These are phyloP conservation scores for Lathamus discolor DNA, from an alignment of 2,113 vertebrate genomes.

Conservation along the genomic window DNA sequence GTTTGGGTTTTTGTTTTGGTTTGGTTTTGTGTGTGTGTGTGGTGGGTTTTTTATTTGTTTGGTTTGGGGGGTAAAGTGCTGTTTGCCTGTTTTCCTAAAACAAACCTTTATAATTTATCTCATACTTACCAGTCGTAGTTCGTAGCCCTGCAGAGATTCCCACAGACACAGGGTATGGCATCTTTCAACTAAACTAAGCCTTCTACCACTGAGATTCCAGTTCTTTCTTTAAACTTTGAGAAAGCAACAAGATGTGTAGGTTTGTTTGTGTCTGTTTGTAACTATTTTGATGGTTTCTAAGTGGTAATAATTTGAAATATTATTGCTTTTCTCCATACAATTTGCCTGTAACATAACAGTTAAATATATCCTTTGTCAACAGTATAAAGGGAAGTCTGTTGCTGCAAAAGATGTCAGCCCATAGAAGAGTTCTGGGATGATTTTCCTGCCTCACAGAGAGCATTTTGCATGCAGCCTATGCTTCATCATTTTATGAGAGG, in stretches of 20 bases:
- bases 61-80: not conserved
- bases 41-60: not conserved
- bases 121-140: not conserved
- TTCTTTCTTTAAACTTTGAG: conserved; percentile 10
- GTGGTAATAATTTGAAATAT: conserved; percentile 44
- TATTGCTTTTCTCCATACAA: conserved; percentile 10
- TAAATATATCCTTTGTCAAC: conserved; percentile 15
- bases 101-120: not conserved
- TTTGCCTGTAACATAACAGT: conserved; percentile 3
- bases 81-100: not conserved
- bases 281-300: conserved; percentile 54
- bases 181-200: not conserved
- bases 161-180: not conserved
- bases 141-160: not conserved
- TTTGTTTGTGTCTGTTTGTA: conserved; percentile 17
- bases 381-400: not conserved
- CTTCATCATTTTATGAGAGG: conserved; percentile 16
- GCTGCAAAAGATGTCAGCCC: not conserved
- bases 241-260: not conserved
- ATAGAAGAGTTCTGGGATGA: not conserved
- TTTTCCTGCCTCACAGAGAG: not conserved
- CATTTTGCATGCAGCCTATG: not conserved
- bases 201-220: not conserved
- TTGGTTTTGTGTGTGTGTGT: not conserved
- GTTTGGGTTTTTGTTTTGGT: not conserved